phyloP scores from a whole-genome alignment of 2,888 invertebrate species.

The Lumbricus terrestris region DNA sequence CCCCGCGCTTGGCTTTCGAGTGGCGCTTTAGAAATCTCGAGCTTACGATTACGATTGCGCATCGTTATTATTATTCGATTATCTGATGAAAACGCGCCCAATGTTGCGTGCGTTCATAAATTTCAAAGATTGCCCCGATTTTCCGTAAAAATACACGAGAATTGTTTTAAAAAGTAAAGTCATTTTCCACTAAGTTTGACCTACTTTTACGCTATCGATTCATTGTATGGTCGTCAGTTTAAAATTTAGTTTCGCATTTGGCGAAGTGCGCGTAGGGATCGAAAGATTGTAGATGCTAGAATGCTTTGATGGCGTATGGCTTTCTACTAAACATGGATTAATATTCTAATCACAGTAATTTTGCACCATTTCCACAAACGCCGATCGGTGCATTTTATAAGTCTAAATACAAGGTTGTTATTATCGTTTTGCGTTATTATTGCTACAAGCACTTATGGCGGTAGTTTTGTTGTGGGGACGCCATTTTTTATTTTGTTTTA shows the following conservation, averaged over 20 bases:
- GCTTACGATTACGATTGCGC: too few species aligned
- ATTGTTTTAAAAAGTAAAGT: background rate
- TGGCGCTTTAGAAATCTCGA: too few species aligned
- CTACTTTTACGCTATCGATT: background rate
- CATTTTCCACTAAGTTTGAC: background rate
- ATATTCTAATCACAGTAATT: background rate
- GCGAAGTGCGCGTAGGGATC: background rate
- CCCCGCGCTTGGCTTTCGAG: too few species aligned
- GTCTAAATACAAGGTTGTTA: conserved; percentile 3
- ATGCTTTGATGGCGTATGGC: background rate
- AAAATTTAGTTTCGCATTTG: conserved; percentile 3
- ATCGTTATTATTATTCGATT: too few species aligned
- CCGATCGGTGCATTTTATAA: background rate
- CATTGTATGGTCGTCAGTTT: background rate
- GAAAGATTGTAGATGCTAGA: background rate
- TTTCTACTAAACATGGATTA: background rate
- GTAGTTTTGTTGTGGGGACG: background rate
- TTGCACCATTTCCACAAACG: background rate
- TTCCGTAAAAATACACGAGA: background rate
- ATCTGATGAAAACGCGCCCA: too few species aligned
- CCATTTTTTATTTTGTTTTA: background rate
- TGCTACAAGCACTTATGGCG: background rate
- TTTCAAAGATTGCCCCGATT: background rate
- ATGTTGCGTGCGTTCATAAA: too few species aligned
- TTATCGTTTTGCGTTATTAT: background rate